Evolutionary conservation across 2,113 vertebrate species (phyloP).

Genomic region (Zonotrichia leucophrys): DNA sequence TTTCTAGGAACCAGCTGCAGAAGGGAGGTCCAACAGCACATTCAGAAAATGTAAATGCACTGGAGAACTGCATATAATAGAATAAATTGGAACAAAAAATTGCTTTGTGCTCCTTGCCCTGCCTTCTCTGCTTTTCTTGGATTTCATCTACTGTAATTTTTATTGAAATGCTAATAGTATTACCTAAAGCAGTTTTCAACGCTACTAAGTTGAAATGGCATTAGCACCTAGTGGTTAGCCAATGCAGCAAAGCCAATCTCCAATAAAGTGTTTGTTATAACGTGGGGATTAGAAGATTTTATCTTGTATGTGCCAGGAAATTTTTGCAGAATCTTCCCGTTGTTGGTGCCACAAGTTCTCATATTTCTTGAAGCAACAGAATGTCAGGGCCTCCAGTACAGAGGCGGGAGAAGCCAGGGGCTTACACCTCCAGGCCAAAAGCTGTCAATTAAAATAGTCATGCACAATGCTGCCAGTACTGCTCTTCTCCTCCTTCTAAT

Average conservation of each 20-base stretch:
- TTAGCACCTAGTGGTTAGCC: neutral
- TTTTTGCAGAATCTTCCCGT: neutral
- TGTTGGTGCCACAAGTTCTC: neutral
- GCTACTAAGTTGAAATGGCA: neutral
- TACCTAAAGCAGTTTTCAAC: neutral
- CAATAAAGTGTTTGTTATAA: neutral
- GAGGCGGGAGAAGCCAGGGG: neutral
- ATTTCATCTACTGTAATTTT: neutral
- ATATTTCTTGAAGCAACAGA: neutral
- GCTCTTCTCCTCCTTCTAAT: neutral
- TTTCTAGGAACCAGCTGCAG: constrained; percentile 32
- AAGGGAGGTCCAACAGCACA: neutral
- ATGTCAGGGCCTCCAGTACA: neutral
- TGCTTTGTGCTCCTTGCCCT: neutral
- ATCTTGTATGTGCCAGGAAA: constrained; percentile 9
- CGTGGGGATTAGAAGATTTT: neutral
- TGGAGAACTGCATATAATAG: neutral
- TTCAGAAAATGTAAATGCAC: neutral
- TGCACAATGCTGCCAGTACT: neutral
- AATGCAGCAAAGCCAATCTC: neutral
- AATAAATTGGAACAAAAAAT: neutral
- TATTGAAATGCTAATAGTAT: neutral
- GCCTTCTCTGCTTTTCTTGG: constrained; percentile 13
- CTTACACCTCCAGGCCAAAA: neutral
- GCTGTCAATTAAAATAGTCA: neutral